These are phyloP conservation scores for Fringilla coelebs DNA, from an alignment of 2,797 vertebrate species.

Conservation along the genomic window DNA sequence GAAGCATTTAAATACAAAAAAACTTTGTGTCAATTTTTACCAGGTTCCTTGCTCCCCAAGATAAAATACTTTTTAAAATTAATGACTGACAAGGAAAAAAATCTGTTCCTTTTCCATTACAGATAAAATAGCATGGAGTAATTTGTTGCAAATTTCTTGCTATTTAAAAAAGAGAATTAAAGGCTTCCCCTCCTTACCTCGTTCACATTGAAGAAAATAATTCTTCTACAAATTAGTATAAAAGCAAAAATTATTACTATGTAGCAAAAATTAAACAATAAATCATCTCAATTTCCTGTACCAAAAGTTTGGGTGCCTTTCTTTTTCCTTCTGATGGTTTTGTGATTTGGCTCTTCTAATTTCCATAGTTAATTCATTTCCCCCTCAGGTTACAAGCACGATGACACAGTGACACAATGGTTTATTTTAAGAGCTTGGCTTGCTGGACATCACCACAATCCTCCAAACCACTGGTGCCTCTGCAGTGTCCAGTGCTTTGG, in stretches of 20 bases:
- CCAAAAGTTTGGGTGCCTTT: fast-evolving
- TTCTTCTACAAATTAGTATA: background rate
- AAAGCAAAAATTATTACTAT: background rate
- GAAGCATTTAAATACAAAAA: background rate
- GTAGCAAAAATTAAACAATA: background rate
- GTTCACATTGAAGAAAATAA: background rate
- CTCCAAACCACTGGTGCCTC: background rate
- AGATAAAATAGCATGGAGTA: background rate
- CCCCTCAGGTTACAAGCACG: background rate
- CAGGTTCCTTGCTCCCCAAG: background rate
- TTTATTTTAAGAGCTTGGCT: background rate
- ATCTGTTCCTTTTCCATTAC: background rate
- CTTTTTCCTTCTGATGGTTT: background rate
- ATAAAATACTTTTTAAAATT: background rate
- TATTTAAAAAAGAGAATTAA: background rate
- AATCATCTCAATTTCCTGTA: background rate
- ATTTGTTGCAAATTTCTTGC: background rate
- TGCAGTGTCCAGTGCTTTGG: background rate
- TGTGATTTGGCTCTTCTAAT: background rate
- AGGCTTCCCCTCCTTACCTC: background rate
- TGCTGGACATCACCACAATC: background rate
- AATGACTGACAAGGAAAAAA: background rate
- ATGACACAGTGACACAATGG: background rate
- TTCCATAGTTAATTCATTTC: background rate
- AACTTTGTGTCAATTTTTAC: background rate